Conservation (phyloP, 1,140 invertebrate genomes). For the Homalodisca vitripennis region DNA sequence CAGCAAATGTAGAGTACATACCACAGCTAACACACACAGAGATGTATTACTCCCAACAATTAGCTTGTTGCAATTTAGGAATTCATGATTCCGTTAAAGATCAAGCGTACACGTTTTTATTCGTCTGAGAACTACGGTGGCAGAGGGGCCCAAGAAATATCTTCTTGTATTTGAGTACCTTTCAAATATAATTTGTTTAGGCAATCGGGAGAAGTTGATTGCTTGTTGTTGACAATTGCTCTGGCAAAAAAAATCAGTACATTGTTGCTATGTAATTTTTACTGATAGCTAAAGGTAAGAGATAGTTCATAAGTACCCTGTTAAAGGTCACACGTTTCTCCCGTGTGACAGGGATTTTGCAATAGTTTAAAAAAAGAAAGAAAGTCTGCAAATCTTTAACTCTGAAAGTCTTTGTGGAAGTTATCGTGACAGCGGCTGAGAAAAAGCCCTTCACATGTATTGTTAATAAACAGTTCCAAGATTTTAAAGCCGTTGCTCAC, state of each 20-base stretch:
- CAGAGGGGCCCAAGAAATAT: conserved; percentile 1
- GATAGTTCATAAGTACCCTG: conserved; percentile 24
- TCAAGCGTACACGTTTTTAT: conserved; percentile 10
- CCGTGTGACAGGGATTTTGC: too few relatives aligned
- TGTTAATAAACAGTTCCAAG: conserved; percentile 14
- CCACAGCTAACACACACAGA: conserved; percentile 29
- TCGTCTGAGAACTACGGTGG: too few relatives aligned
- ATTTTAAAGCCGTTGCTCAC: conserved; percentile 25
- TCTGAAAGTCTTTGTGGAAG: conserved; percentile 14
- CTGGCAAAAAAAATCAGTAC: conserved; percentile 27
- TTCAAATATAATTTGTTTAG: neutral
- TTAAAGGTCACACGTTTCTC: conserved; percentile 30
- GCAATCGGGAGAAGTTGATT: conserved; percentile 19
- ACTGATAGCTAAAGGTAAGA: neutral
- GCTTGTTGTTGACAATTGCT: conserved; percentile 26
- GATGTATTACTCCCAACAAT: conserved; percentile 30
- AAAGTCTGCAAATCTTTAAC: conserved; percentile 7
- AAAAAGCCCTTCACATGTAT: conserved; percentile 28
- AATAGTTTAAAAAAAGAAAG: too few relatives aligned
- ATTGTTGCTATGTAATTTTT: conserved; percentile 23
- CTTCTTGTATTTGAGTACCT: conserved; percentile 19
- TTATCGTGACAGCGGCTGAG: neutral
- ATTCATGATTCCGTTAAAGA: conserved; percentile 19
- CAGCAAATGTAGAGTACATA: conserved; percentile 28
- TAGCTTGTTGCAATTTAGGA: conserved; percentile 30